Percentiles rank a stretch among this genome's conserved stretches.
These are phyloP conservation scores for Amblyjoppa proteus DNA, from an alignment of 2,888 invertebrate species.

Conservation along the genomic window DNA sequence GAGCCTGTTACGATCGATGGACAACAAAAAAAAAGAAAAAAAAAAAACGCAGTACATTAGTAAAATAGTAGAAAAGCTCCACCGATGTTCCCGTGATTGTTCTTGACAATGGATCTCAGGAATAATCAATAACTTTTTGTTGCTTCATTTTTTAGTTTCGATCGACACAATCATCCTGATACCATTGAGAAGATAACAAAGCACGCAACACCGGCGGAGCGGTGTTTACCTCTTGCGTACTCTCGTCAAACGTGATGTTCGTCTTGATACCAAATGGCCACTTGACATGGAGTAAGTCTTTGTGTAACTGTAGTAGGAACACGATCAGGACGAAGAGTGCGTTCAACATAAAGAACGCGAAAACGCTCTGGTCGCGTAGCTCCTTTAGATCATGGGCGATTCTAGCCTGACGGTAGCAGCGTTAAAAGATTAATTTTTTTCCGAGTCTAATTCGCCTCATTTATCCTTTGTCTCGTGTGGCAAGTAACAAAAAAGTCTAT, in stretches of 20 bases:
- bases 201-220: constrained; percentile 77
- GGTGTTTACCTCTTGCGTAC: constrained; percentile 93
- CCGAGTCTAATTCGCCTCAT: constrained; percentile 20
- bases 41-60: constrained; percentile 78
- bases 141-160: background rate
- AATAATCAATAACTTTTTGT: background rate
- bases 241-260: constrained; percentile 96
- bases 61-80: constrained; percentile 77
- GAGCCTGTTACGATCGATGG: constrained; percentile 88
- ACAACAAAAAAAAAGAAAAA: constrained; percentile 84
- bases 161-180: background rate
- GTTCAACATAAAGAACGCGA: constrained; percentile 99
- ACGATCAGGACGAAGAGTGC: constrained; percentile 99
- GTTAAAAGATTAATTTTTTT: constrained; percentile 57
- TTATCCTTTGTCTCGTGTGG: constrained; percentile 24
- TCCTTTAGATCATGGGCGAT: constrained; percentile 96
- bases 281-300: constrained; percentile 97
- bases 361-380: constrained; percentile 97
- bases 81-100: constrained; percentile 68
- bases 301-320: constrained; percentile 99
- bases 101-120: constrained; percentile 46
- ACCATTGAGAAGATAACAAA: constrained; percentile 41
- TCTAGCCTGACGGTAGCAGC: constrained; percentile 90
- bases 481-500: background rate
- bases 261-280: constrained; percentile 98